A percentile compares a stretch with the other conserved stretches of the same genome.
These are phyloP conservation scores for Aphaenogaster floridana DNA, from an alignment of 1,140 invertebrate genomes.

Conservation along the genomic window DNA sequence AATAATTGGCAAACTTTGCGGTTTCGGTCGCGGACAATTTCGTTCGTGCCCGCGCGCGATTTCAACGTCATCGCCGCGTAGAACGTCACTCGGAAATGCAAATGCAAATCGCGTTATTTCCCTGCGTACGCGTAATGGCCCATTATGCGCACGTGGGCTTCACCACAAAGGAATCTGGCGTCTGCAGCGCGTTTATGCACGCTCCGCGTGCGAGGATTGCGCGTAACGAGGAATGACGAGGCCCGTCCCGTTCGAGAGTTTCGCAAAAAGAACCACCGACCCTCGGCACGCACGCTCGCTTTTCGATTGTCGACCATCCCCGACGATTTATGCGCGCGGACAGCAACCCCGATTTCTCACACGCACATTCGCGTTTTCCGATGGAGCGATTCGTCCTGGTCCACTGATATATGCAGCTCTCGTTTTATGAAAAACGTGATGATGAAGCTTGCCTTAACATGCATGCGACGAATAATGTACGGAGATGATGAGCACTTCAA, in stretches of 20 bases:
- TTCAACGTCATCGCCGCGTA: constrained; percentile 27
- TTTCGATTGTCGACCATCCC: constrained; percentile 5
- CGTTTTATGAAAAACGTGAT: constrained; percentile 37
- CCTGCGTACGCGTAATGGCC: constrained; percentile 76
- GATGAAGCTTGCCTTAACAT: background rate
- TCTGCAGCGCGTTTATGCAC: constrained; percentile 30
- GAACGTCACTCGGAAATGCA: constrained; percentile 62
- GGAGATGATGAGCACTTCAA: background rate
- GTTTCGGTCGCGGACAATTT: constrained; percentile 27
- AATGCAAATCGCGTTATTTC: constrained; percentile 70
- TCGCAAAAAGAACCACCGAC: constrained; percentile 28
- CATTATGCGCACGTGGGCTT: constrained; percentile 77
- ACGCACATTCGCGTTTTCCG: background rate
- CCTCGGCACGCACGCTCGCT: constrained; percentile 11
- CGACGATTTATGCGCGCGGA: constrained; percentile 48
- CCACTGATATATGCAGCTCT: background rate
- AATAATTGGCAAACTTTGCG: constrained; percentile 36
- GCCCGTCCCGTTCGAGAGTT: background rate
- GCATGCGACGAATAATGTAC: background rate
- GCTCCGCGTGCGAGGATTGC: constrained; percentile 16
- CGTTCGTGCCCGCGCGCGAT: constrained; percentile 1
- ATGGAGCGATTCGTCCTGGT: constrained; percentile 47
- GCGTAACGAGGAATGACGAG: constrained; percentile 26
- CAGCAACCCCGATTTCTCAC: constrained; percentile 43
- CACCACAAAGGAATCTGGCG: constrained; percentile 73